Evolutionary conservation across 2,888 invertebrate genomes (phyloP), one percentile per base, ranked within the genome.

Genomic region (Steinernema scapterisci): DNA sequence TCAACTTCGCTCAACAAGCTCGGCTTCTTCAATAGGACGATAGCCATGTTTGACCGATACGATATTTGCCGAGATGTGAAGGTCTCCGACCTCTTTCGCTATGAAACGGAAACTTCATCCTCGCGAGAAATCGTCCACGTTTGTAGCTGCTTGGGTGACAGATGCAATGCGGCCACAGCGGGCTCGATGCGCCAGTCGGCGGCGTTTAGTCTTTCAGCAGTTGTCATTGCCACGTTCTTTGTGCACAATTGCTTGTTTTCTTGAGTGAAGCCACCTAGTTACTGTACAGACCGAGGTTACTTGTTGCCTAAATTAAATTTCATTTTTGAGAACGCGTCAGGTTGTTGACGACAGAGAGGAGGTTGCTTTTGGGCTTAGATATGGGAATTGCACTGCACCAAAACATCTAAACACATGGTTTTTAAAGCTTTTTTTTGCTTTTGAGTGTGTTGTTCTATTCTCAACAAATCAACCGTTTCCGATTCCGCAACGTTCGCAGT

Each of bases 11-110:
- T 86, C 3, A 81, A 81, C 48, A 77, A 78, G 48, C 75, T 76
- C 71, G 86, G 86, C 25, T 79, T 86, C 71, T 80, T 82, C 75
- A 86, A 86, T 72, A 80, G 83, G 71, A 86, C 86, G 13, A 76
- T 86, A n/a, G 80, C 81, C 70, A 79, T 86, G 75, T 86, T 86
- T 74, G 86, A 87, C 75, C 76, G 84, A 72, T 84, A 79, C 74
- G 86, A 86, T 80, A 79, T 86, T 76, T 86, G 76, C 76, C 83
- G 86, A 38, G 86, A 86, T 46, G 82, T 86, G 77, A 81, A 82
- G 27, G 86, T 85, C 7, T 79, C 84, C 7, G 86, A 87, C 46
- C 75, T 86, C 48, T 87, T 86, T 75, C 82, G 82, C 9, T 81
- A 84, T 52, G 85, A 82, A 54, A 76, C 74, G 44, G 79, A 80